Evolutionary conservation across 2,797 vertebrate species (phyloP).

Genomic region (Limosa lapponica): DNA sequence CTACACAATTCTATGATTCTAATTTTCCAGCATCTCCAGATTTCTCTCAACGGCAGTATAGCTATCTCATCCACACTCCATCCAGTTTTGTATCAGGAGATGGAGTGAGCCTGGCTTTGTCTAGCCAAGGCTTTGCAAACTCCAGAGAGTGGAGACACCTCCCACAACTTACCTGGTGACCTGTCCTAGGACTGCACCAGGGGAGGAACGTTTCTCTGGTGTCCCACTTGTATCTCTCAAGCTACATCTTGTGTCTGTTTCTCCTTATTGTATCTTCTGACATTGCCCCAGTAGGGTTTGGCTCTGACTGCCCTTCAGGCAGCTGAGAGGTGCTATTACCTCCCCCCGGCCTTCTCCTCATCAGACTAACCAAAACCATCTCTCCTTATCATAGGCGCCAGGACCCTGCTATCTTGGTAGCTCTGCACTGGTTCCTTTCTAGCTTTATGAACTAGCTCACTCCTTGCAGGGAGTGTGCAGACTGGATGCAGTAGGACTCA

Average conservation of each 20-base stretch:
- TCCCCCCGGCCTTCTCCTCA: neutral
- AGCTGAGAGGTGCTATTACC: neutral
- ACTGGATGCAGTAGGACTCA: neutral
- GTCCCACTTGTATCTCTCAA: neutral
- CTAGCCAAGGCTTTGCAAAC: neutral
- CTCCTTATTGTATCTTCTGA: neutral
- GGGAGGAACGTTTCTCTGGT: neutral
- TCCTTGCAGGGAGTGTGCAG: neutral
- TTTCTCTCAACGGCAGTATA: neutral
- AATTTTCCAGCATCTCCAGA: neutral
- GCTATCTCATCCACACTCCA: neutral
- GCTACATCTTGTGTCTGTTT: neutral
- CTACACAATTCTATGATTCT: neutral
- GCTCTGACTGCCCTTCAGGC: neutral
- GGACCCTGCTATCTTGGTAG: neutral
- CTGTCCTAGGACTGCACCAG: neutral
- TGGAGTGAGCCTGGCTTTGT: neutral
- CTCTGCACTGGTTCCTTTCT: neutral
- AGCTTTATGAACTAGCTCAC: neutral
- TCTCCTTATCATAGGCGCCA: neutral
- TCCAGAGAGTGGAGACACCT: neutral
- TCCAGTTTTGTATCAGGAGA: neutral
- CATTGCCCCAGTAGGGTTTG: neutral
- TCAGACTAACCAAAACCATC: neutral
- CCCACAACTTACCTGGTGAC: too few relatives aligned